phyloP scores from a whole-genome alignment of 2,888 invertebrate genomes.

The Dermolepida albohirtum region DNA sequence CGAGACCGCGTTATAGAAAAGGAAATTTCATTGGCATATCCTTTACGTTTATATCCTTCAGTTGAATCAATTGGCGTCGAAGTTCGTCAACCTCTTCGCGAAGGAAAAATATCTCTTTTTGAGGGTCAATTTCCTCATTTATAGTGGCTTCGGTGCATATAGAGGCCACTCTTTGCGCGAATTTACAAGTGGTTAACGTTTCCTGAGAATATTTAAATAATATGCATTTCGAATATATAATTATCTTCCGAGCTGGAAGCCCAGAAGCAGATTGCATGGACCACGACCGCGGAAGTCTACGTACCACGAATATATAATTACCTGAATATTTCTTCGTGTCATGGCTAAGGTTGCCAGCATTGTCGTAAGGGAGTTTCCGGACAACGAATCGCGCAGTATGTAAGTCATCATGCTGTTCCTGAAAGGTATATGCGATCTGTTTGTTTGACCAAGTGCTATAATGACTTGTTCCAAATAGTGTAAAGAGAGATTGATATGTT shows the following conservation, averaged over 20 bases:
- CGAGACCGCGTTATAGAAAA: too few species aligned
- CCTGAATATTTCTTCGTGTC: slow-evolving; percentile 50
- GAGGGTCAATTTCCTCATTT: slow-evolving; percentile 62
- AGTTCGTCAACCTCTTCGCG: slow-evolving; percentile 63
- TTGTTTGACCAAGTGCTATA: slow-evolving; percentile 61
- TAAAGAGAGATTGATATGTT: slow-evolving; percentile 69
- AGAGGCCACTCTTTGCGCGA: slow-evolving; percentile 68
- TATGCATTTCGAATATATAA: too few species aligned
- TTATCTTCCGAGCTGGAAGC: too few species aligned
- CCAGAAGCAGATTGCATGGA: too few species aligned
- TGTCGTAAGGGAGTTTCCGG: slow-evolving; percentile 68
- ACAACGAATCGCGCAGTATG: slow-evolving; percentile 67
- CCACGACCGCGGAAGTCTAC: too few species aligned
- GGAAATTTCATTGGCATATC: slow-evolving; percentile 7
- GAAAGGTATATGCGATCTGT: slow-evolving; percentile 63
- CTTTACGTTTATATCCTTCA: slow-evolving; percentile 42
- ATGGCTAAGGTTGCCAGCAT: slow-evolving; percentile 67
- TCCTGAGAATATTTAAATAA: slow-evolving; percentile 59
- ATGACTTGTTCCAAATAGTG: slow-evolving; percentile 70
- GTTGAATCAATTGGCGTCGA: slow-evolving; percentile 42
- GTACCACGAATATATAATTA: too few species aligned
- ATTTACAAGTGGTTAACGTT: slow-evolving; percentile 69
- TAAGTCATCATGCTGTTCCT: slow-evolving; percentile 69
- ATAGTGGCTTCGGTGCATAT: slow-evolving; percentile 65
- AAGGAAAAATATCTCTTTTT: slow-evolving; percentile 64